Conservation (phyloP, 2,113 vertebrate species). For the Ochotona curzoniae region DNA sequence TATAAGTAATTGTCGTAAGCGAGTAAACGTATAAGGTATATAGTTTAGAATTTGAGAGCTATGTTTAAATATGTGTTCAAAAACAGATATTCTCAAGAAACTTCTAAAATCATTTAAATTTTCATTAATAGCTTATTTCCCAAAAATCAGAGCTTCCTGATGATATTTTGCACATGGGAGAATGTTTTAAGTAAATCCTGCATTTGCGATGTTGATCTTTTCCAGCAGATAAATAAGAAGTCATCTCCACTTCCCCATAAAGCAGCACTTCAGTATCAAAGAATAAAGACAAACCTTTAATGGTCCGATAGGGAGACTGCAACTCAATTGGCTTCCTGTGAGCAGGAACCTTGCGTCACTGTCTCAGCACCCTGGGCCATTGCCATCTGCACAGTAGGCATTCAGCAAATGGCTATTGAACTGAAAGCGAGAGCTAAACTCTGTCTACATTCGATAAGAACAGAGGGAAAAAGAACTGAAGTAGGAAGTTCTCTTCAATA, state of each 20-base stretch:
- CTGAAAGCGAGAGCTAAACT: conserved; percentile 52
- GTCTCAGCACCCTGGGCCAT: background rate
- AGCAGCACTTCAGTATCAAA: background rate
- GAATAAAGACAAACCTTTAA: background rate
- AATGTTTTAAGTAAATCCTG: conserved; percentile 5
- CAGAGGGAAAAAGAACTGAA: conserved; percentile 51
- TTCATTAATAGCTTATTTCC: background rate
- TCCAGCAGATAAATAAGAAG: conserved; percentile 18
- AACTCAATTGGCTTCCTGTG: background rate
- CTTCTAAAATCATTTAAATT: background rate
- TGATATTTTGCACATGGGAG: background rate
- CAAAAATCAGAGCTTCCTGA: background rate
- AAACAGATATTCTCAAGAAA: background rate
- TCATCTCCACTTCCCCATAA: conserved; percentile 34
- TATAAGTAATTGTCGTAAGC: background rate
- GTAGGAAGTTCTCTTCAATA: conserved; percentile 52
- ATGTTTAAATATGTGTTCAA: background rate
- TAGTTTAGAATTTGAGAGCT: background rate
- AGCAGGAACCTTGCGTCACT: background rate
- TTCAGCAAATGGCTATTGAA: conserved; percentile 38
- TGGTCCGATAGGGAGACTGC: background rate
- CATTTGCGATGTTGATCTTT: background rate
- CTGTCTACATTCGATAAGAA: conserved; percentile 52
- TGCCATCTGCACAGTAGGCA: conserved; percentile 27
- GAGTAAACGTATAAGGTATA: background rate